These are phyloP conservation scores for Sebastes dallii DNA, from an alignment of 2,797 vertebrate genomes.

Conservation along the genomic window DNA sequence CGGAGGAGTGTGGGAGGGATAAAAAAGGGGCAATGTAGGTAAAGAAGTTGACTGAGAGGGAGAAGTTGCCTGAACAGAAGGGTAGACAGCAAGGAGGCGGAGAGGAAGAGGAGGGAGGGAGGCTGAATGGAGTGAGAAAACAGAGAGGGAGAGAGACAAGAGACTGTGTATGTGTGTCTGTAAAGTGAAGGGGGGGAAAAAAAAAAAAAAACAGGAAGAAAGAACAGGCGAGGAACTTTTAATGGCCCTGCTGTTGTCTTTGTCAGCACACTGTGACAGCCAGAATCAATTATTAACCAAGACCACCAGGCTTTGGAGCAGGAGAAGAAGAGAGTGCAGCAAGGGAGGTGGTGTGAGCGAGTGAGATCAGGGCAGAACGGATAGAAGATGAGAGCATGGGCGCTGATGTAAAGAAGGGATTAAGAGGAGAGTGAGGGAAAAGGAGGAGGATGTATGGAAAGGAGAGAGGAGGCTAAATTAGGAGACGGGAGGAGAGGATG, in stretches of 20 bases:
- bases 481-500: not conserved
- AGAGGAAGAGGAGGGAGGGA: not conserved
- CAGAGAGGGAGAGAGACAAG: conserved; percentile 13
- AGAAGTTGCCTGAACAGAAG: conserved; percentile 26
- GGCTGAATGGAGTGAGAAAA: conserved; percentile 28
- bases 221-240: conserved; percentile 64
- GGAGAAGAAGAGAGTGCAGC: conserved; percentile 39
- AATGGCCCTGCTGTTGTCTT: conserved; percentile 75
- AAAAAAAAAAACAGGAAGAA: conserved; percentile 40
- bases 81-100: conserved; percentile 8
- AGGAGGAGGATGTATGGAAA: not conserved
- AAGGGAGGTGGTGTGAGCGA: conserved; percentile 34
- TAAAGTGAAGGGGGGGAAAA: conserved; percentile 12
- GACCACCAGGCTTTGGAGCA: conserved; percentile 56
- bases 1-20: not conserved
- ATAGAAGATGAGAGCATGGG: not conserved
- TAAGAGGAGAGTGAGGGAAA: not conserved
- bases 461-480: conserved; percentile 38
- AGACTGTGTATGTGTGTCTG: conserved; percentile 19
- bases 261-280: conserved; percentile 74
- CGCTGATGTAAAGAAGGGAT: not conserved
- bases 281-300: conserved; percentile 75
- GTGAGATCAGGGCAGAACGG: conserved; percentile 27
- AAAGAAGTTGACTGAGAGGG: not conserved
- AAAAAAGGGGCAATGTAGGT: not conserved